phyloP scores from a whole-genome alignment of 2,797 vertebrate genomes.

The Hydrophis major region DNA sequence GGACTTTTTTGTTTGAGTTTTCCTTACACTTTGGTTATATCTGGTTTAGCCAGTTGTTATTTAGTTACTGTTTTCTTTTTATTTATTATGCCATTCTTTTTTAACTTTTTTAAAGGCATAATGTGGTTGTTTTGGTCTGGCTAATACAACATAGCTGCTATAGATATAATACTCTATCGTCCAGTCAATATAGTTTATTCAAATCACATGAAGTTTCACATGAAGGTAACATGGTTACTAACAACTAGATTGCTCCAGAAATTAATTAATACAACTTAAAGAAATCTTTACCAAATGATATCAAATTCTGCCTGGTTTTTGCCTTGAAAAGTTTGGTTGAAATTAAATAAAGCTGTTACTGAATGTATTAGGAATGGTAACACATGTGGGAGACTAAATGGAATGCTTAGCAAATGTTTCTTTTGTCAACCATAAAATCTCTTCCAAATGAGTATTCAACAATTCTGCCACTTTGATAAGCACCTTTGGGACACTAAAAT shows the following conservation, averaged over 20 bases:
- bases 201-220: background rate
- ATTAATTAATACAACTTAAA: background rate
- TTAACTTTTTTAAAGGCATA: background rate
- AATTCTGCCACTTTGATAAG: background rate
- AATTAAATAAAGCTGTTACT: background rate
- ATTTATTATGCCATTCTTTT: background rate
- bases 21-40: background rate
- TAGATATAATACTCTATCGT: background rate
- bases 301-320: background rate
- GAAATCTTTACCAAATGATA: background rate
- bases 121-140: background rate
- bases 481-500: background rate
- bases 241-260: background rate
- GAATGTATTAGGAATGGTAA: background rate
- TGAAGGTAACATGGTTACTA: background rate
- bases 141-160: background rate
- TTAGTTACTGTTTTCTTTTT: background rate
- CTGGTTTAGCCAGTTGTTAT: background rate
- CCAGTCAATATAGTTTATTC: background rate
- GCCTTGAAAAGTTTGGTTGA: background rate
- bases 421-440: background rate
- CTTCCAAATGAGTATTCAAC: background rate
- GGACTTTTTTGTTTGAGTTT: background rate
- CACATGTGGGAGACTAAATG: background rate
- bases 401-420: background rate